Evolutionary conservation across 2,888 invertebrate genomes (phyloP).

Genomic region (Agrochola lychnidis): DNA sequence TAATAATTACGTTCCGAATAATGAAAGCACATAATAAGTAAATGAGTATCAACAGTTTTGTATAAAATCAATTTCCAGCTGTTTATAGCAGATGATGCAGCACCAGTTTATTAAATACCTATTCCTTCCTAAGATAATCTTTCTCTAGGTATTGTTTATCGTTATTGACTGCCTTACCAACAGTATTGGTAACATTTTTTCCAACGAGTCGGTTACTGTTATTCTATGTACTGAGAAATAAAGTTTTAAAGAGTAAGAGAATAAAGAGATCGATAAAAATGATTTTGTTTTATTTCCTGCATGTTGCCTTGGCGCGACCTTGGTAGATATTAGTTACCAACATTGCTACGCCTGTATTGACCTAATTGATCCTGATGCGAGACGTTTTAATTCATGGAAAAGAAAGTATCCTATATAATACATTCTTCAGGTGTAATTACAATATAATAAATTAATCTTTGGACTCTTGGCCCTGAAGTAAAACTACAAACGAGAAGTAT

Average conservation of each 20-base stretch:
- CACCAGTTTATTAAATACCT: slow-evolving; percentile 19
- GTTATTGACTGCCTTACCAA: slow-evolving; percentile 36
- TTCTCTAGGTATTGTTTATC: slow-evolving; percentile 37
- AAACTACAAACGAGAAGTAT: neutral
- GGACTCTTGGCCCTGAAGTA: slow-evolving; percentile 35
- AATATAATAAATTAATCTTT: slow-evolving; percentile 15
- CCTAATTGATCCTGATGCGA: neutral
- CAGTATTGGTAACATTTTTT: slow-evolving; percentile 65
- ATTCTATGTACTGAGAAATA: slow-evolving; percentile 69
- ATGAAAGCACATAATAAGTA: slow-evolving; percentile 25
- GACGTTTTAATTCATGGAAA: neutral
- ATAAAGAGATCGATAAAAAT: slow-evolving; percentile 74
- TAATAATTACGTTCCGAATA: slow-evolving; percentile 41
- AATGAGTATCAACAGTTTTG: slow-evolving; percentile 29
- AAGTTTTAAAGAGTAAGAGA: slow-evolving; percentile 72
- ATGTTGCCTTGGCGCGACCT: slow-evolving; percentile 6
- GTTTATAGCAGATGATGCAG: slow-evolving; percentile 24
- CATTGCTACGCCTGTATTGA: neutral
- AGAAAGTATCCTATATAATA: neutral
- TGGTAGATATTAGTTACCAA: slow-evolving; percentile 17
- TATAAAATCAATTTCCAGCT: slow-evolving; percentile 42
- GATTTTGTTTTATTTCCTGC: slow-evolving; percentile 57
- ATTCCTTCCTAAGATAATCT: slow-evolving; percentile 35
- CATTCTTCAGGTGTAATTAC: neutral
- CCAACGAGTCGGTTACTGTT: slow-evolving; percentile 67